phyloP scores from a whole-genome alignment of 1,140 invertebrate genomes.

The Aporrectodea caliginosa region DNA sequence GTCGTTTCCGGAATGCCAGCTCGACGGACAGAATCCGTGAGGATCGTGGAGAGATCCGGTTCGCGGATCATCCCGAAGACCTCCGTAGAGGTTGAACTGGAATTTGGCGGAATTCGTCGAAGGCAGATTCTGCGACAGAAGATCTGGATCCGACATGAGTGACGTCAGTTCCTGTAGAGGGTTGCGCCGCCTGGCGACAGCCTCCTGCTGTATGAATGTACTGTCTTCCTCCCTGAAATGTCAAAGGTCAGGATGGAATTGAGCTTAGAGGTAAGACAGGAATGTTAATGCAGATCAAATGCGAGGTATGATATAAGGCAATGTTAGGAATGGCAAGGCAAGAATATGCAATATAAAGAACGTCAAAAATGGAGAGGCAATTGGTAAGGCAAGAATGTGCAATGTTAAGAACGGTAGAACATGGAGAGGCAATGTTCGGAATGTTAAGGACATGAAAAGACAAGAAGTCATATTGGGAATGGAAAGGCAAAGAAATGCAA shows the following conservation, averaged over 20 bases:
- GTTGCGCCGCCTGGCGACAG: slow-evolving; percentile 35
- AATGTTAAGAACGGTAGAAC: no score
- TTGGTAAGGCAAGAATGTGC: no score
- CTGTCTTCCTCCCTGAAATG: slow-evolving; percentile 40
- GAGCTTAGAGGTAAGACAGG: neutral
- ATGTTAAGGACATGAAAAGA: no score
- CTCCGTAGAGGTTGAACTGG: neutral
- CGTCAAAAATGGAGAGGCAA: no score
- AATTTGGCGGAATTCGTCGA: neutral
- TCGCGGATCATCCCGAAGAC: slow-evolving; percentile 23
- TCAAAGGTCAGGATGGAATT: neutral
- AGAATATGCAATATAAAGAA: no score
- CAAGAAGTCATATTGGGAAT: no score
- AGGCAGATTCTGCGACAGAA: slow-evolving; percentile 3
- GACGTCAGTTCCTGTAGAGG: slow-evolving; percentile 35
- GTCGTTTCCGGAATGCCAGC: slow-evolving; percentile 41
- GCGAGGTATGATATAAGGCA: no score
- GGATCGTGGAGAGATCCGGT: slow-evolving; percentile 32
- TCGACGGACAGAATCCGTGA: slow-evolving; percentile 40
- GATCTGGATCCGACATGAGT: neutral
- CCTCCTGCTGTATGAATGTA: slow-evolving; percentile 45
- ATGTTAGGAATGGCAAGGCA: no score
- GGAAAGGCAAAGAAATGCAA: no score
- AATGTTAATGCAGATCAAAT: no score
- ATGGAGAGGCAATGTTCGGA: no score